phyloP scores from a whole-genome alignment of 1,140 invertebrate genomes.

The Caenorhabditis latens region DNA sequence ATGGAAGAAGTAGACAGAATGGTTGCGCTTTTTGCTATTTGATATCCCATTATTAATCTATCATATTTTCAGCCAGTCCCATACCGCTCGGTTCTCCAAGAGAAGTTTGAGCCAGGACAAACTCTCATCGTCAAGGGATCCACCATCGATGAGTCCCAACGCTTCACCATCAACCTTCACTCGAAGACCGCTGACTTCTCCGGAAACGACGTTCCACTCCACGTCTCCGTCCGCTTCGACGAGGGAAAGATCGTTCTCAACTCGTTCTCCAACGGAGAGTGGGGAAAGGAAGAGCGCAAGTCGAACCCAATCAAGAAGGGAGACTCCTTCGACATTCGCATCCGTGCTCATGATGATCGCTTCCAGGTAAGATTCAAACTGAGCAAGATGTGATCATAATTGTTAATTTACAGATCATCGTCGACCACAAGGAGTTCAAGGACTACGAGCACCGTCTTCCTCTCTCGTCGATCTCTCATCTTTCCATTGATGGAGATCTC shows the following conservation, averaged over 20 bases:
- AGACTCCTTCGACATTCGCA: slow-evolving; percentile 75
- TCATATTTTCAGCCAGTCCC: slow-evolving; percentile 70
- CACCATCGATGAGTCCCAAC: slow-evolving; percentile 73
- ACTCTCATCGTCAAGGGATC: slow-evolving; percentile 76
- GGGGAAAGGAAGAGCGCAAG: slow-evolving; percentile 78
- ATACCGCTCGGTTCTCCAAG: slow-evolving; percentile 73
- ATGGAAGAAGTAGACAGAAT: slow-evolving; percentile 42
- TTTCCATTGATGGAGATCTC: slow-evolving; percentile 75
- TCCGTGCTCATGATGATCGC: slow-evolving; percentile 76
- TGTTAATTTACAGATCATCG: slow-evolving; percentile 53
- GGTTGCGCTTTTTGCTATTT: neutral
- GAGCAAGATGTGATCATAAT: neutral
- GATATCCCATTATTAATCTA: neutral
- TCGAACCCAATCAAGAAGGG: slow-evolving; percentile 74
- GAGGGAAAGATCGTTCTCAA: slow-evolving; percentile 75
- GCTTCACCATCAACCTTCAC: slow-evolving; percentile 75
- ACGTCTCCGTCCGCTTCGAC: slow-evolving; percentile 75
- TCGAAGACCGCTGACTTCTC: slow-evolving; percentile 70
- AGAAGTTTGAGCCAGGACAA: slow-evolving; percentile 76
- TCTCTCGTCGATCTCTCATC: slow-evolving; percentile 71
- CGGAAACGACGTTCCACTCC: slow-evolving; percentile 76
- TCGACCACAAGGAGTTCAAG: slow-evolving; percentile 77
- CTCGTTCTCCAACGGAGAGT: slow-evolving; percentile 73
- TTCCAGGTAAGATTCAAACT: slow-evolving; percentile 68
- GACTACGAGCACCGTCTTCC: slow-evolving; percentile 77